phyloP scores from a whole-genome alignment of 2,113 vertebrate species.

The Chloropsis hardwickii region DNA sequence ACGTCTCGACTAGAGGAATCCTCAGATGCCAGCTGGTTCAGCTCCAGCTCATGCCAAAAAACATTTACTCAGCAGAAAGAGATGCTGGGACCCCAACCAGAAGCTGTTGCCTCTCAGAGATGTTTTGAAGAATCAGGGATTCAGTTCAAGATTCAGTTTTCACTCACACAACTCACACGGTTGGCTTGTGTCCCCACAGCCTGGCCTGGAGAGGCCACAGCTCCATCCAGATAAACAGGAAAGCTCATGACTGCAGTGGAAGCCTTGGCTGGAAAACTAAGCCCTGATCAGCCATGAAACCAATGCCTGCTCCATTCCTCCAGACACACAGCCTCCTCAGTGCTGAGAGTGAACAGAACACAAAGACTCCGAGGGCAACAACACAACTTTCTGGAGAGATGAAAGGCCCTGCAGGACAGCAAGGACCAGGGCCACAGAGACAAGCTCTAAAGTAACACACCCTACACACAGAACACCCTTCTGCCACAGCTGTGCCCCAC shows the following conservation, averaged over 20 bases:
- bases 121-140: neutral
- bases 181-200: rapidly evolving
- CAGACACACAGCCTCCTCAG: neutral
- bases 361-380: rapidly evolving
- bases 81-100: neutral
- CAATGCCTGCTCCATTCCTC: neutral
- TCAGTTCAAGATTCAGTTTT: neutral
- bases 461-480: neutral
- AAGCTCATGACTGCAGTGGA: neutral
- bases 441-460: neutral
- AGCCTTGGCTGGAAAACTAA: neutral
- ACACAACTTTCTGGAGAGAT: neutral
- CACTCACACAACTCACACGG: rapidly evolving
- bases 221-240: neutral
- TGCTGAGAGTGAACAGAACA: neutral
- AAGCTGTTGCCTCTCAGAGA: neutral
- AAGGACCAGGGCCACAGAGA: neutral
- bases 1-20: neutral
- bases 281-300: neutral
- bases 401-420: neutral
- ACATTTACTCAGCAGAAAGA: neutral
- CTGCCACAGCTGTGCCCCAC: neutral
- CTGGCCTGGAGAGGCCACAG: neutral
- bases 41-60: neutral
- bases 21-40: neutral